Conservation (phyloP, 2,113 vertebrate species). For the Montifringilla adamsi region DNA sequence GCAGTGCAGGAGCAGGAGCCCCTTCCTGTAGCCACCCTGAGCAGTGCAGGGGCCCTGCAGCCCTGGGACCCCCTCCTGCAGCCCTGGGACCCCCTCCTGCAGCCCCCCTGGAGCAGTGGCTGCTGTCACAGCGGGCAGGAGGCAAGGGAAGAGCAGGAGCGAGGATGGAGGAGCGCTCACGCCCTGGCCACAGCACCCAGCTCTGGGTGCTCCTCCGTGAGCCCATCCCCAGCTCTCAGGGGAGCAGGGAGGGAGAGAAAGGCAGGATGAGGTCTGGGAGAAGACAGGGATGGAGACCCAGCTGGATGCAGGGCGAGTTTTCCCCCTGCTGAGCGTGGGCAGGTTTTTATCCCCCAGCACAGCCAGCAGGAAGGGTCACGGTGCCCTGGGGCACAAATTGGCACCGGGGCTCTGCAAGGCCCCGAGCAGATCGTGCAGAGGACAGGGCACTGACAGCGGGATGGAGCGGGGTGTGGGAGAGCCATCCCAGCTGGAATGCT, state of each 20-base stretch:
- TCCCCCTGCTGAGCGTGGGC: neutral
- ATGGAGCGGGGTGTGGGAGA: conserved; percentile 39
- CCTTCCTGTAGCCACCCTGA: fast-evolving
- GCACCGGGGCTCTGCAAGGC: neutral
- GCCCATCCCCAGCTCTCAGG: no score
- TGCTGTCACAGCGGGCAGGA: fast-evolving
- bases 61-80: neutral
- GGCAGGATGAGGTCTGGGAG: fast-evolving
- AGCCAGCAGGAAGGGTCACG: neutral
- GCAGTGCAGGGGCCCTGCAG: neutral
- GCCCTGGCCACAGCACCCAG: neutral
- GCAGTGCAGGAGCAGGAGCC: neutral
- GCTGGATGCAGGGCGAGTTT: neutral
- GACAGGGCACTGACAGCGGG: conserved; percentile 34
- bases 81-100: neutral
- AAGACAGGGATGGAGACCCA: neutral
- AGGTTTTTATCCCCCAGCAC: neutral
- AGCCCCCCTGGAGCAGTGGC: fast-evolving
- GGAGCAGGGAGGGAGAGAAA: neutral
- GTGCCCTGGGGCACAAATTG: conserved; percentile 12
- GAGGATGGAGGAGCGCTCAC: fast-evolving
- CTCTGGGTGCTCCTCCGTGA: neutral
- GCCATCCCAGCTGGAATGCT: conserved; percentile 48
- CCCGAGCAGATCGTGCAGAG: conserved; percentile 10
- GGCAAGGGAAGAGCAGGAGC: neutral